These are phyloP conservation scores for Hucho hucho DNA, from an alignment of 2,113 vertebrate species.

Conservation along the genomic window DNA sequence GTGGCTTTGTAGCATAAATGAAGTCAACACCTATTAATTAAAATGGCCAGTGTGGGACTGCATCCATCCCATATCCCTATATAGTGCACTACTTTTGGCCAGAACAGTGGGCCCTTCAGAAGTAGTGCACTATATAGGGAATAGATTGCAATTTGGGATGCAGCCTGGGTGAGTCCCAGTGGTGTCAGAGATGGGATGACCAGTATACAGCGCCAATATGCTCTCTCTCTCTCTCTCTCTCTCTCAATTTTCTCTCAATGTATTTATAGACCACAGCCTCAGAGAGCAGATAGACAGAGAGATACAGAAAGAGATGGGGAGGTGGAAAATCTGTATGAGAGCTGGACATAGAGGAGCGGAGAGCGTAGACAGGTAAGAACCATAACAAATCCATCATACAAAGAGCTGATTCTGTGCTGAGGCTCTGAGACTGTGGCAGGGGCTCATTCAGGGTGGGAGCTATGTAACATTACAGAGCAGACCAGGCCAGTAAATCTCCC, in stretches of 20 bases:
- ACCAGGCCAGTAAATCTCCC: constrained; percentile 43
- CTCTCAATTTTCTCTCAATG: constrained; percentile 44
- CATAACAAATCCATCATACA: constrained; percentile 69
- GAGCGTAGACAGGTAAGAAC: constrained; percentile 38
- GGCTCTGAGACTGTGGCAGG: constrained; percentile 25
- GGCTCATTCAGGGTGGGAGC: constrained; percentile 44
- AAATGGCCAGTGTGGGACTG: constrained; percentile 22
- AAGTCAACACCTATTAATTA: constrained; percentile 68
- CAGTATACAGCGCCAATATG: constrained; percentile 35
- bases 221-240: constrained; percentile 19
- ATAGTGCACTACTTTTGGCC: no score
- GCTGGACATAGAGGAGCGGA: not conserved
- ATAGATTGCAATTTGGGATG: no score
- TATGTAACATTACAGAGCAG: constrained; percentile 29
- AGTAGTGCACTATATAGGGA: no score
- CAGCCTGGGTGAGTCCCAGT: constrained; percentile 15
- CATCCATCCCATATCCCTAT: no score
- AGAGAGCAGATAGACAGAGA: constrained; percentile 5
- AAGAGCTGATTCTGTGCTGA: constrained; percentile 66
- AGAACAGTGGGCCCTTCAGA: no score
- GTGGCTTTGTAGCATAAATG: constrained; percentile 55
- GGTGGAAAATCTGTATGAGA: not conserved
- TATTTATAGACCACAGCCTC: constrained; percentile 58
- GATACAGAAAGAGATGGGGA: constrained; percentile 3
- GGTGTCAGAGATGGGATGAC: constrained; percentile 46